Conservation (phyloP, 2,113 vertebrate species). For the Syngnathus typhle region DNA sequence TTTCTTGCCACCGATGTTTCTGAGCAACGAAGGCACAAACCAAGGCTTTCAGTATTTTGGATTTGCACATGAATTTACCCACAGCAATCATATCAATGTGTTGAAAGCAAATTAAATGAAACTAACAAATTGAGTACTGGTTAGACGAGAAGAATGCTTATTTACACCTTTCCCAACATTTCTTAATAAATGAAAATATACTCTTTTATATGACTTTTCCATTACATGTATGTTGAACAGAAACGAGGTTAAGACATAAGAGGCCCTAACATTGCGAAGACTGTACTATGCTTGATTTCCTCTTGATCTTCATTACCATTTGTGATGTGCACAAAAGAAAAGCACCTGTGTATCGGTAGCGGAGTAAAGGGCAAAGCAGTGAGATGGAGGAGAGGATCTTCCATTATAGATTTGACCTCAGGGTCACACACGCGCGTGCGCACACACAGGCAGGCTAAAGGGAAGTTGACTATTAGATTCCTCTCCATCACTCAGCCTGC, state of each 20-base stretch:
- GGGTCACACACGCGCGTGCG: slow-evolving; percentile 15
- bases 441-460: slow-evolving; percentile 8
- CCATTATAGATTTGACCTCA: slow-evolving; percentile 51
- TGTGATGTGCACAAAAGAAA: neutral
- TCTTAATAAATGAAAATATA: neutral
- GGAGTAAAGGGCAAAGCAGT: slow-evolving; percentile 30
- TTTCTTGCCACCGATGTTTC: neutral
- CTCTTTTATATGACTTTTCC: neutral
- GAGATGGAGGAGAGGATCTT: slow-evolving; percentile 52
- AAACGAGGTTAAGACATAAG: no score
- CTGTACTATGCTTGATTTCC: neutral
- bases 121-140: neutral
- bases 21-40: neutral
- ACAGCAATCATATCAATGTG: neutral
- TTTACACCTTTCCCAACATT: neutral
- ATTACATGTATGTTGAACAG: no score
- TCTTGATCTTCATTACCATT: neutral
- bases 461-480: slow-evolving; percentile 35
- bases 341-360: slow-evolving; percentile 12
- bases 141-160: neutral
- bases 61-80: neutral
- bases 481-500: slow-evolving; percentile 33
- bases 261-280: no score
- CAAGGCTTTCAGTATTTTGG: neutral
- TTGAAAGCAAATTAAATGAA: neutral